These are phyloP conservation scores for Teleogryllus oceanicus DNA, from an alignment of 2,888 invertebrate genomes.

Conservation along the genomic window DNA sequence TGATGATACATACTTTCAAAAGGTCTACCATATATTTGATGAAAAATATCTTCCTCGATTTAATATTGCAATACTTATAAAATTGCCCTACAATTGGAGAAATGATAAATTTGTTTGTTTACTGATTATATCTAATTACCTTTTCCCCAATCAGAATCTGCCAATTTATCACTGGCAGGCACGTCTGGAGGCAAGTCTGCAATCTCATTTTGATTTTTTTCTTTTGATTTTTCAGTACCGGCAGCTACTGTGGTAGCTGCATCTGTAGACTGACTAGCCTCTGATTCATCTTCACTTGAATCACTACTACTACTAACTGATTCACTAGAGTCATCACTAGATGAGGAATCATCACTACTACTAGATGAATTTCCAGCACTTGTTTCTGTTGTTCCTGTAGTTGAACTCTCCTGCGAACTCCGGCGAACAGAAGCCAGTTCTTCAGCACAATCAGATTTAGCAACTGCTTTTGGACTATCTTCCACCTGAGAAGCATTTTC, in stretches of 20 bases:
- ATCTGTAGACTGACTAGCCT: slow-evolving; percentile 23
- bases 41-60: no score
- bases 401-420: slow-evolving; percentile 35
- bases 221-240: neutral
- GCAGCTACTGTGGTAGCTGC: neutral
- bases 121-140: neutral
- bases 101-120: neutral
- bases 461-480: neutral
- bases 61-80: no score
- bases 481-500: neutral
- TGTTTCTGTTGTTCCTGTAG: slow-evolving; percentile 30
- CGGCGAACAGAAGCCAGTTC: slow-evolving; percentile 25
- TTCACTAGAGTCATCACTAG: slow-evolving; percentile 28
- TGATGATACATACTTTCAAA: no score
- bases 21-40: no score
- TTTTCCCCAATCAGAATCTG: neutral
- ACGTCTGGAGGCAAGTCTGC: neutral
- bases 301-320: slow-evolving; percentile 34
- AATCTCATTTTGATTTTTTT: neutral
- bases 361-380: slow-evolving; percentile 31
- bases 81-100: no score
- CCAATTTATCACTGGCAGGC: neutral
- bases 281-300: slow-evolving; percentile 32
- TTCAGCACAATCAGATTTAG: neutral
- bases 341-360: slow-evolving; percentile 35